Percentiles rank a stretch among this genome's conserved stretches.
phyloP scores from a whole-genome alignment of 2,113 vertebrate genomes.

The Lynx canadensis region DNA sequence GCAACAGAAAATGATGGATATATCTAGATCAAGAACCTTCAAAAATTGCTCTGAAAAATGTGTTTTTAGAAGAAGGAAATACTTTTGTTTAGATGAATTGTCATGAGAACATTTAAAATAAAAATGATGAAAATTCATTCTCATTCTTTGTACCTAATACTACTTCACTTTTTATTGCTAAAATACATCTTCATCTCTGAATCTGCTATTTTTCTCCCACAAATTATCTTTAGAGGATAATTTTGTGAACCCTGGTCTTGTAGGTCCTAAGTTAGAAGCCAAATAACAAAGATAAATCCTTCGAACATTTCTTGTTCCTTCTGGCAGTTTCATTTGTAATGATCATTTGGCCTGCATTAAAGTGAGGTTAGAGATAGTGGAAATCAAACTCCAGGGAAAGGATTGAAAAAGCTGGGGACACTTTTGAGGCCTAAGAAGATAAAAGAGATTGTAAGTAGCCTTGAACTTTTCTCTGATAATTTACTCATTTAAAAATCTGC shows the following conservation, averaged over 20 bases:
- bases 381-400: conserved; percentile 58
- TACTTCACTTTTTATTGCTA: neutral
- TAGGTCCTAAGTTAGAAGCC: neutral
- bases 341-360: conserved; percentile 57
- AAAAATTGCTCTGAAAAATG: neutral
- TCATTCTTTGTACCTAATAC: conserved; percentile 9
- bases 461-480: conserved; percentile 63
- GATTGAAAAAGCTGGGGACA: neutral
- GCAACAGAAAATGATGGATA: neutral
- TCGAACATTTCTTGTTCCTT: conserved; percentile 48
- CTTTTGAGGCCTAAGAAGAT: conserved; percentile 26
- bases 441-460: neutral
- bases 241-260: conserved; percentile 43
- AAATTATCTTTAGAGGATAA: neutral
- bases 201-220: neutral
- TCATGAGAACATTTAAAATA: conserved; percentile 44
- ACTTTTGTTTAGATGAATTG: neutral
- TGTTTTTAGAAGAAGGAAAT: conserved; percentile 27
- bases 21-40: neutral
- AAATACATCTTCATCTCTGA: conserved; percentile 21
- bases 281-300: conserved; percentile 55
- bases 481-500: conserved; percentile 56
- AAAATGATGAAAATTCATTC: conserved; percentile 30
- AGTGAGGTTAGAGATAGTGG: neutral
- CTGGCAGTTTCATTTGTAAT: conserved; percentile 43